Base-by-base conservation (phyloP, 2,797 vertebrate species). In the Danio tinwini region DNA sequence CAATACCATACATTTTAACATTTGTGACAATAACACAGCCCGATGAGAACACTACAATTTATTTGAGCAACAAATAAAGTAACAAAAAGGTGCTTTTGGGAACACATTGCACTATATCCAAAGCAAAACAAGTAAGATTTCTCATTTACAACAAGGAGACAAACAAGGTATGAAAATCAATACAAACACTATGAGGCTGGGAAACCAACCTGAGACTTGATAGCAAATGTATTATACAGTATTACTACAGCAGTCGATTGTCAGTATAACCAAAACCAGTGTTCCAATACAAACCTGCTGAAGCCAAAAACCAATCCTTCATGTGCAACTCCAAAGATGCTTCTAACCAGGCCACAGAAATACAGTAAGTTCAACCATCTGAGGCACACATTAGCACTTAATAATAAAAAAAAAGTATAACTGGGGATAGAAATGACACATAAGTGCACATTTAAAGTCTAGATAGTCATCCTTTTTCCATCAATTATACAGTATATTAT, bases 21-120 rank as follows among this genome's bases (percentile, higher is more conserved):
- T 63, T 53, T 11, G 39, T 37, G 17, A 39, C 52, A 77, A 39
- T 39, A 77, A 50, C 17, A 53, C 49, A 29, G 13, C 53, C 6
- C 17, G 11, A 0, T 79, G 58, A 71, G 69, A 80, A 80, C 69
- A 45, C 40, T 39, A 73, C 40, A 11, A 12, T 80, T 80, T 80
- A 80, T 79, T 82, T 62, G 50, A 81, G 68, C 69, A 72, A 50
- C 19, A 29, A 72, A 78, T 29, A 29, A 6, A 75, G 29, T 4
- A 47, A 65, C 37, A 53, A 58, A 39, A 62, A 78, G 65, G 65
- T 78, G 55, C n/a, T 42, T 42, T 16, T 58, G 17, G 9, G 12
- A 52, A 70, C 64, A 69, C 44, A 68, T 77, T 69, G 64, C 53
- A 69, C 55, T 13, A 42, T 13, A 42, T 52, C 52, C 42, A 62